These are phyloP conservation scores for Trissonchulus sp. DNA, from an alignment of 2,888 invertebrate genomes.

Conservation along the genomic window DNA sequence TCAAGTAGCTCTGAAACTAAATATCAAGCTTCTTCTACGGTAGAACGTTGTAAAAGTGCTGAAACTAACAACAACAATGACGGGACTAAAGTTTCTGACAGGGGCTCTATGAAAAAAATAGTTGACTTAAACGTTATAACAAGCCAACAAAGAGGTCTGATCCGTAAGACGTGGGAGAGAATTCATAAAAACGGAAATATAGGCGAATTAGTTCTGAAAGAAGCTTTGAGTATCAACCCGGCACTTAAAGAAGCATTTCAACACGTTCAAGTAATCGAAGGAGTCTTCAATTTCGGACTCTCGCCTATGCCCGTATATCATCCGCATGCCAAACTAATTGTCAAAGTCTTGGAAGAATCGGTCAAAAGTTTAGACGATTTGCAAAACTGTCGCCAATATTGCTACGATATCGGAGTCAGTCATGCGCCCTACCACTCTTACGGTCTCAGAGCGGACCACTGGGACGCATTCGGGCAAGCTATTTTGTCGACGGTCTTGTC, in stretches of 20 bases:
- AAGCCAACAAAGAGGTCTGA: slow-evolving; percentile 1
- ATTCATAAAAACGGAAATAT: slow-evolving; percentile 24
- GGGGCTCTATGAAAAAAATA: too few relatives aligned
- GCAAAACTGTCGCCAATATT: background rate
- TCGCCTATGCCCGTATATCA: slow-evolving; percentile 20
- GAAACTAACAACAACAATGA: too few relatives aligned
- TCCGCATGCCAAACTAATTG: slow-evolving; percentile 17
- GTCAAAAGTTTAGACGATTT: slow-evolving; percentile 18
- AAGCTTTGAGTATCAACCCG: slow-evolving; percentile 28
- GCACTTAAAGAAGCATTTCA: slow-evolving; percentile 34
- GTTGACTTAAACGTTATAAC: background rate
- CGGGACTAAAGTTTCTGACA: too few relatives aligned
- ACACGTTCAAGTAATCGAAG: slow-evolving; percentile 33
- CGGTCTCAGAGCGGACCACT: slow-evolving; percentile 26
- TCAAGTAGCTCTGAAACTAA: too few relatives aligned
- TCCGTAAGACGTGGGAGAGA: slow-evolving; percentile 17
- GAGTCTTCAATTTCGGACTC: slow-evolving; percentile 29
- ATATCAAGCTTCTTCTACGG: too few relatives aligned
- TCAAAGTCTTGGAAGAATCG: slow-evolving; percentile 20
- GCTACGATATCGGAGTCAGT: slow-evolving; percentile 22
- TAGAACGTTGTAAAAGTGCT: too few relatives aligned
- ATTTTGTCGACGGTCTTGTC: slow-evolving; percentile 41
- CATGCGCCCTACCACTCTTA: slow-evolving; percentile 25
- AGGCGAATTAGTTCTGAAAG: slow-evolving; percentile 1
- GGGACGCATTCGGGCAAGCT: slow-evolving; percentile 41